Evolutionary conservation across 2,113 vertebrate species (phyloP).

Genomic region (Bubo bubo): DNA sequence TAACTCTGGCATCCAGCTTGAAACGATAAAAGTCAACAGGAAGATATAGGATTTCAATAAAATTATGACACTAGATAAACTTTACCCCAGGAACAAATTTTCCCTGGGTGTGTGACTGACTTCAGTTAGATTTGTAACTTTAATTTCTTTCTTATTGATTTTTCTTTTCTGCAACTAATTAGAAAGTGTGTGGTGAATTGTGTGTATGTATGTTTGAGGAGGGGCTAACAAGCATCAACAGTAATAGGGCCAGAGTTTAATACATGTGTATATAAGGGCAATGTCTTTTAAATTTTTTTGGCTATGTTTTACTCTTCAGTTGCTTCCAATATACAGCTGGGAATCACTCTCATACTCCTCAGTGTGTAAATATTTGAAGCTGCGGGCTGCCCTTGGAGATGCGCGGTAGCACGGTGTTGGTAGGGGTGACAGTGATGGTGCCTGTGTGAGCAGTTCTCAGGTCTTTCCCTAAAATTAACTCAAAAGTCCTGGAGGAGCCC

Average conservation of each 20-base stretch:
- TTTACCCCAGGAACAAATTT: conserved; percentile 76
- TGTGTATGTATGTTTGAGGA: neutral
- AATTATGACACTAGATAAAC: conserved; percentile 80
- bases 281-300: neutral
- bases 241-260: neutral
- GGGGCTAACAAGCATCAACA: neutral
- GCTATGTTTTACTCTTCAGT: neutral
- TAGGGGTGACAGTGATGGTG: neutral
- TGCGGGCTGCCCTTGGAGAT: neutral
- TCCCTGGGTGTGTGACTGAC: conserved; percentile 70
- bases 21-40: conserved; percentile 78
- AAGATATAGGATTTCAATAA: conserved; percentile 86
- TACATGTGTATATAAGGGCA: neutral
- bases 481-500: neutral
- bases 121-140: conserved; percentile 81
- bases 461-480: neutral
- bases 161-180: conserved; percentile 75
- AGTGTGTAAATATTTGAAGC: fast-evolving
- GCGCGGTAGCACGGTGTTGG: neutral
- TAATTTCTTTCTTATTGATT: conserved; percentile 81
- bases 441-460: neutral
- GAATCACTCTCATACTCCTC: neutral
- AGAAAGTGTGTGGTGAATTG: conserved; percentile 7
- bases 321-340: neutral
- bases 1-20: conserved; percentile 67